Evolutionary conservation across 2,113 vertebrate species (phyloP), one percentile per base, ranked within the genome.

Genomic region (Aegithalos caudatus): DNA sequence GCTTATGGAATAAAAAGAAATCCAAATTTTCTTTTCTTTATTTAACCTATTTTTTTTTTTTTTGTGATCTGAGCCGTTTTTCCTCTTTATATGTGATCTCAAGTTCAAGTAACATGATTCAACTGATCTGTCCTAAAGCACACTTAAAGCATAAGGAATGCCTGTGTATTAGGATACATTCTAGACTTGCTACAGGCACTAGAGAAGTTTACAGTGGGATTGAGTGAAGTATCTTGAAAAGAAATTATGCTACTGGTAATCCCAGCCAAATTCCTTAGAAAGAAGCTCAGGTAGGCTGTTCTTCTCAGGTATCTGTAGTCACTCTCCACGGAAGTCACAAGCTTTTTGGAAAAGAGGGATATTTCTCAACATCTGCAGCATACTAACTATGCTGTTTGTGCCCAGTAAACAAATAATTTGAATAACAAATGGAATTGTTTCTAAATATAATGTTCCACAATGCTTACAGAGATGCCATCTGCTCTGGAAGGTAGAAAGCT

Each of bases 361-460:
- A 13, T 81, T 92, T 81, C 65, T 90, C 80, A 78, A 71, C 57
- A 90, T 53, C 60, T 91, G 86, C 69, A 92, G 28, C 22, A 44
- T 53, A 70, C 10, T 40, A 72, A 45, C 60, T 64, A 69, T 48
- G 18, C 47, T 90, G 76, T 78, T 4, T 2, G 24, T 58, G n/a
- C 65, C 81, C 85, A 64, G 69, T 69, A 93, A 94, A 93, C 57
- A 76, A 94, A 81, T 71, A 81, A 90, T 92, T 86, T 92, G 51
- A 93, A 93, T 86, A 96, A 95, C 48, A 86, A 96, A 84, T 78
- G 16, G 37, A 93, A 92, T 96, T 90, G 40, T 95, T 95, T 94
- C 80, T 93, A 88, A 90, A 96, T 94, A 94, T 67, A 86, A 90
- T n/a, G 40, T 90, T 95, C 81, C 83, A 88, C 67, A 88, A 65